Evolutionary conservation across 2,888 invertebrate genomes (phyloP).

Genomic region (Nebria brevicollis): DNA sequence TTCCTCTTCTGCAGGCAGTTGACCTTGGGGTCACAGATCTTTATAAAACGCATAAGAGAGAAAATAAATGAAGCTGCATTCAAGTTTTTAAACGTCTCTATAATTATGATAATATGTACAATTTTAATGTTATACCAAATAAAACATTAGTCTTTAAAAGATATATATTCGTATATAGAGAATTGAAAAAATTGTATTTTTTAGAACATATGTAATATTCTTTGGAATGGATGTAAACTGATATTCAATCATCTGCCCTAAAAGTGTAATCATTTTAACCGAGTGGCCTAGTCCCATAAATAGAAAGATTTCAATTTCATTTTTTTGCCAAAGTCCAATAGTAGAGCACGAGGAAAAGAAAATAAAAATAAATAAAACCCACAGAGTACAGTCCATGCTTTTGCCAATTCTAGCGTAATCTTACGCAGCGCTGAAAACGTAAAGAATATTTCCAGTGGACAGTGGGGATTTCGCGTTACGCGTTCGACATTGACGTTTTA

Average conservation of each 20-base stretch:
- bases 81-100: not conserved
- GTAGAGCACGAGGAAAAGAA: not conserved
- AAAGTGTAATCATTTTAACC: not conserved
- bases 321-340: not conserved
- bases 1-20: not conserved
- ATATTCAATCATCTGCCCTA: not conserved
- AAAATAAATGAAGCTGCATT: not conserved
- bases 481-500: constrained; percentile 7
- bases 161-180: no score
- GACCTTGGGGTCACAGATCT: not conserved
- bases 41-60: not conserved
- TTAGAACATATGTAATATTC: no score
- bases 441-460: not conserved
- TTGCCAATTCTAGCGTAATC: constrained; percentile 1
- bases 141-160: no score
- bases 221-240: no score
- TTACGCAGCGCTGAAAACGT: constrained; percentile 1
- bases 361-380: not conserved
- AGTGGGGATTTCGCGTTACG: constrained; percentile 7
- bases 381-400: not conserved
- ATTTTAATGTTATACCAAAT: no score
- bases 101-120: no score
- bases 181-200: no score
- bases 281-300: not conserved
- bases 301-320: not conserved